These are phyloP conservation scores for Netelia fuscicornis DNA, from an alignment of 2,888 invertebrate species.

Conservation along the genomic window DNA sequence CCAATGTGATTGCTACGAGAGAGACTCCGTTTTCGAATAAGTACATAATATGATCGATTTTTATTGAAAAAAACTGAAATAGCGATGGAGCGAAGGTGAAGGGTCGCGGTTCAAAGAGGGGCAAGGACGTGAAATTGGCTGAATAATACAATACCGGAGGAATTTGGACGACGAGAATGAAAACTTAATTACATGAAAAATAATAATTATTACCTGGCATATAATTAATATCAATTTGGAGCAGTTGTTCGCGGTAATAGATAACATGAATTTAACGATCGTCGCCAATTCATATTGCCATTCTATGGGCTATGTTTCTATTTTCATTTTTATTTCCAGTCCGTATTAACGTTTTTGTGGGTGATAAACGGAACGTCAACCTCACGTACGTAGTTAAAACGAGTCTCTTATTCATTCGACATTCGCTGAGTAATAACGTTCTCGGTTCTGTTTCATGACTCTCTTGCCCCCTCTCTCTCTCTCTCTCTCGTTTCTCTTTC, in stretches of 20 bases:
- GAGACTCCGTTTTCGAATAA: constrained; percentile 40
- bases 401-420: constrained; percentile 57
- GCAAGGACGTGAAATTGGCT: constrained; percentile 23
- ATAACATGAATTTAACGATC: too few species aligned
- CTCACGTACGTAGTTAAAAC: too few species aligned
- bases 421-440: constrained; percentile 31
- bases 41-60: constrained; percentile 35
- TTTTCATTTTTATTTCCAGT: too few species aligned
- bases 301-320: too few species aligned
- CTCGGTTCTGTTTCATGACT: constrained; percentile 1
- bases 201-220: too few species aligned
- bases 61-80: constrained; percentile 17
- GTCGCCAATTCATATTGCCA: too few species aligned
- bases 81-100: too few species aligned
- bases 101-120: neutral
- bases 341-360: too few species aligned
- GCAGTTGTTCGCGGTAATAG: too few species aligned
- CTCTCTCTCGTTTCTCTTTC: neutral
- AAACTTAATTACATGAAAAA: constrained; percentile 49
- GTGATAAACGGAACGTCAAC: too few species aligned
- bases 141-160: constrained; percentile 44
- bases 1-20: constrained; percentile 38
- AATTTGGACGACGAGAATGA: constrained; percentile 35
- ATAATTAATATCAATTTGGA: too few species aligned
- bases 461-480: constrained; percentile 4